Evolutionary conservation across 2,888 invertebrate genomes (phyloP).

Genomic region (Gari tellinella): DNA sequence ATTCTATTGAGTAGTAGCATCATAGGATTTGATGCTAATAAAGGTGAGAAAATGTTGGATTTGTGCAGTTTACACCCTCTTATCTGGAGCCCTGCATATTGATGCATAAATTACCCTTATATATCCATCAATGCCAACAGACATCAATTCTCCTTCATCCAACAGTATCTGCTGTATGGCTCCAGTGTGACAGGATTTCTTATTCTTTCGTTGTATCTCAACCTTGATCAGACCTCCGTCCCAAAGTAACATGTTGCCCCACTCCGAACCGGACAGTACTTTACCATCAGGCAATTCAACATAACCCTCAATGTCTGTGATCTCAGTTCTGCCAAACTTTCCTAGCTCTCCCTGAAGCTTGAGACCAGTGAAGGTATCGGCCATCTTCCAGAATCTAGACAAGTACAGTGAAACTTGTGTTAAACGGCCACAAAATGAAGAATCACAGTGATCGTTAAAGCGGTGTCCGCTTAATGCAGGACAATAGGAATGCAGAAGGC

Average conservation of each 20-base stretch:
- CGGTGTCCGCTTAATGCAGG: too few species aligned
- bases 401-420: background rate
- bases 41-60: too few species aligned
- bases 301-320: conserved; percentile 93
- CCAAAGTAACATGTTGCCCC: conserved; percentile 97
- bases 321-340: conserved; percentile 95
- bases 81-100: too few species aligned
- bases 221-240: conserved; percentile 94
- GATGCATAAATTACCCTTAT: conserved; percentile 76
- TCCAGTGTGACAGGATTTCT: conserved; percentile 90
- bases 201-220: conserved; percentile 84
- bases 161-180: conserved; percentile 89
- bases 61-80: too few species aligned
- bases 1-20: too few species aligned
- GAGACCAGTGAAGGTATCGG: conserved; percentile 94
- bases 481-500: too few species aligned
- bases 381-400: conserved; percentile 96
- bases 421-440: too few species aligned
- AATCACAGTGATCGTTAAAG: too few species aligned
- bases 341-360: conserved; percentile 95
- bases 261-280: conserved; percentile 94
- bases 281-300: conserved; percentile 95
- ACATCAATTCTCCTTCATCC: conserved; percentile 86
- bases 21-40: too few species aligned
- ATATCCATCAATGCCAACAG: conserved; percentile 86